These are phyloP conservation scores for Mastomys coucha DNA, from an alignment of 2,113 vertebrate species.

Conservation along the genomic window DNA sequence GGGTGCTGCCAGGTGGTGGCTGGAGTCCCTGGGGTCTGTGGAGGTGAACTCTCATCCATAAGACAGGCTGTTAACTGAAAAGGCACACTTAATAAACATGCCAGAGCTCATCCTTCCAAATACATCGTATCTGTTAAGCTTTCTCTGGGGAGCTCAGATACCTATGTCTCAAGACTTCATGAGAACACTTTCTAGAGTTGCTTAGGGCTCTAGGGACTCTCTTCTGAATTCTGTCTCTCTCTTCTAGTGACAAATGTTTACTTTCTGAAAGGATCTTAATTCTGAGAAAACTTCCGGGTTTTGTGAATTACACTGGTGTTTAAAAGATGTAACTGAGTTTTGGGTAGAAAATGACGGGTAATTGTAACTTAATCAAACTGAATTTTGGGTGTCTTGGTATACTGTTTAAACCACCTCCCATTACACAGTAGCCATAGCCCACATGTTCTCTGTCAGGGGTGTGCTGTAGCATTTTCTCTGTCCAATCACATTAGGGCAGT, in stretches of 20 bases:
- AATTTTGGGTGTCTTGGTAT: neutral
- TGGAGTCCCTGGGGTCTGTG: neutral
- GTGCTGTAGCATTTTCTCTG: too few species aligned
- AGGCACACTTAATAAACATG: neutral
- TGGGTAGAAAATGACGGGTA: constrained; percentile 9
- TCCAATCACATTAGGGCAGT: too few species aligned
- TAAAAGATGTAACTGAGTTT: neutral
- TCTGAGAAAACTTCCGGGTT: neutral
- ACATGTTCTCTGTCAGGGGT: neutral
- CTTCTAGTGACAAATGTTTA: constrained; percentile 42
- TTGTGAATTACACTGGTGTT: constrained; percentile 7
- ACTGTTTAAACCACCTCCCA: neutral
- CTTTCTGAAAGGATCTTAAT: constrained; percentile 53
- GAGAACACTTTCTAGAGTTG: constrained; percentile 26
- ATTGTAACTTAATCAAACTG: neutral
- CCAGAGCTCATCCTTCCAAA: neutral
- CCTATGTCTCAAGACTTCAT: neutral
- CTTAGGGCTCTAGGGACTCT: constrained; percentile 28
- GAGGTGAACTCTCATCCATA: neutral
- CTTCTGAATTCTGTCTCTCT: constrained; percentile 1
- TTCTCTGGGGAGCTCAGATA: neutral
- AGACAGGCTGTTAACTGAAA: neutral
- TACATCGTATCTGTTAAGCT: neutral
- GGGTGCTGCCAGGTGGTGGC: neutral
- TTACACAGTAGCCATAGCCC: neutral